Base-by-base conservation (phyloP, 1,140 invertebrate genomes). In the Drosophila kurseongensis region DNA sequence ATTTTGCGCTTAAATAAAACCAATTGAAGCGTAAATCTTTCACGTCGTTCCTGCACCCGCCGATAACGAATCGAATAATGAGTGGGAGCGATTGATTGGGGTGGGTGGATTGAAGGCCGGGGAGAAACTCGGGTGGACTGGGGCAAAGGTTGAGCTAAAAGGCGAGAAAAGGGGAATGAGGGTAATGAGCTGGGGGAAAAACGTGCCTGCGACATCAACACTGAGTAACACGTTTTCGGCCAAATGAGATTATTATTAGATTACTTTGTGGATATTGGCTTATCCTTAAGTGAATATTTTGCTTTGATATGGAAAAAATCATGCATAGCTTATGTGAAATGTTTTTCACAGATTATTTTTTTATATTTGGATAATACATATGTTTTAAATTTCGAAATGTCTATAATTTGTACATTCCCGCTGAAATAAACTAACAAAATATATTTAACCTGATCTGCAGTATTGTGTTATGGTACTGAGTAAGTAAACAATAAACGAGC, bases 21-120 rank as follows among this genome's bases (percentile, higher is more conserved):
- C 83, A 88, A 88, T 86, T 79, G 83, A 86, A 86, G 83, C 83
- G 79, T 88, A 83, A 86, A 86, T 88, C 83, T 86, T 79, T 77
- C 79, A 86, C 75, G 75, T 86, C 60, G 62, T 60, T 68, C 41
- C 50, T 45, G 75, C 42, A 76, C 56, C 54, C 74, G 75, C 54
- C 74, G 75, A 75, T 88, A 86, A 80, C 80, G 75, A 73, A 62
- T 51, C 75, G 62, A 50, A 83, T 79, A 88, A 82, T 62, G 75
- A 74, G 56, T 59, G 50, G 58, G 75, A 75, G 63, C 36, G 18
- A 14, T 52, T 32, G 18, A 16, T 16, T 12, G 12, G 54, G 54
- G 23, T 23, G 23, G 38, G 32, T 23, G 32, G 14, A 23, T 38
- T 42, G 10, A 4, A 13, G 40, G 40, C 32, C 12, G 9, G 6